Conservation (phyloP, 2,113 vertebrate genomes). For the Rissa tridactyla region DNA sequence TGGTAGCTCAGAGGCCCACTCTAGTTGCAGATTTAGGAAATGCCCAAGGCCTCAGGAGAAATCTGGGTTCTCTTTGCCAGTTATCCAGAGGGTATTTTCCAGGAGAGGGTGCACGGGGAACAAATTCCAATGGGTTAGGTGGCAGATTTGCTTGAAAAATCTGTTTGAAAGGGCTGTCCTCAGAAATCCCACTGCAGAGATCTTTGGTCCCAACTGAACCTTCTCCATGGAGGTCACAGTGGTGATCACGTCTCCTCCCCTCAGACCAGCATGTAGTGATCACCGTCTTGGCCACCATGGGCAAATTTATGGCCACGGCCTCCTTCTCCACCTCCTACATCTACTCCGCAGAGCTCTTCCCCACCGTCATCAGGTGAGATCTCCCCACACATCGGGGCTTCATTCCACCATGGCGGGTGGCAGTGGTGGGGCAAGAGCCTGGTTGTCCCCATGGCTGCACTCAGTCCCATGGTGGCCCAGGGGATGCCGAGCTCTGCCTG, state of each 20-base stretch:
- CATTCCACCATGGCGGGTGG: not conserved
- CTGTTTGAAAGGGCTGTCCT: not conserved
- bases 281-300: slow-evolving; percentile 73
- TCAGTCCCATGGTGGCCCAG: rapidly evolving
- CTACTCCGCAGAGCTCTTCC: slow-evolving; percentile 86
- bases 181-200: not conserved
- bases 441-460: too few relatives aligned
- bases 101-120: not conserved
- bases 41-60: not conserved
- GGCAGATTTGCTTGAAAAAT: not conserved
- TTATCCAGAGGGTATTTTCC: not conserved
- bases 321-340: slow-evolving; percentile 77
- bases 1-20: not conserved
- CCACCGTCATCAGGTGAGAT: slow-evolving; percentile 82
- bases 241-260: not conserved
- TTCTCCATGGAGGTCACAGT: not conserved
- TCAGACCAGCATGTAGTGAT: slow-evolving; percentile 65
- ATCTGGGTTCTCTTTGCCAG: not conserved
- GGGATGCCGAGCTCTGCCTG: rapidly evolving
- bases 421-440: not conserved
- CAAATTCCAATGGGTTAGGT: not conserved
- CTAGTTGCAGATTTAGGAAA: not conserved
- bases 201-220: not conserved
- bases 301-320: slow-evolving; percentile 70
- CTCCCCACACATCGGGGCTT: rapidly evolving